These are phyloP conservation scores for Proteles cristata DNA, from an alignment of 2,113 vertebrate species.

Conservation along the genomic window DNA sequence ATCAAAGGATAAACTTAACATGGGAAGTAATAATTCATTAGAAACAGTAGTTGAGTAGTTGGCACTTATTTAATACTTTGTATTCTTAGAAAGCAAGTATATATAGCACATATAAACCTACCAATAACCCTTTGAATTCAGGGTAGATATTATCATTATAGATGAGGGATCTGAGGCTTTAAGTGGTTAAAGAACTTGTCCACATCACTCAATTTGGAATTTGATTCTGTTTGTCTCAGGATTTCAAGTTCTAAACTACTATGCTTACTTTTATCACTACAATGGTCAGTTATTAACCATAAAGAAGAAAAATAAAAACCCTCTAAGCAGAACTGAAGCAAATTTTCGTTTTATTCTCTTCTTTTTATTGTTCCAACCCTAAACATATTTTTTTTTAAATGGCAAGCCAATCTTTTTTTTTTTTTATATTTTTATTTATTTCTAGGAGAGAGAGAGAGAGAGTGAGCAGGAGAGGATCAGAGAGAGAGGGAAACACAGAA, in stretches of 20 bases:
- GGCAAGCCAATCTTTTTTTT: too few species aligned
- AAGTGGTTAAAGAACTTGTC: not conserved
- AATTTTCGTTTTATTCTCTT: not conserved
- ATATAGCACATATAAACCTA: not conserved
- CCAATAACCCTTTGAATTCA: not conserved
- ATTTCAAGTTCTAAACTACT: not conserved
- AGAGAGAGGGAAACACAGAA: too few species aligned
- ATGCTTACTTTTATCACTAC: not conserved
- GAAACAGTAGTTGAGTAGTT: not conserved
- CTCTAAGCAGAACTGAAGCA: not conserved
- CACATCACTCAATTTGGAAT: not conserved
- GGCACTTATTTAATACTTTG: not conserved
- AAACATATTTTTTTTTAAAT: too few species aligned
- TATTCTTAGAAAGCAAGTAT: not conserved
- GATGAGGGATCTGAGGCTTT: not conserved
- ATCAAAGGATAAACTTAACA: not conserved
- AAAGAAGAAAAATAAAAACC: not conserved
- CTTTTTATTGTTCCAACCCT: not conserved
- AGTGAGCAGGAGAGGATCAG: too few species aligned
- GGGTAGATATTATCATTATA: not conserved
- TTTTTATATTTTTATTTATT: too few species aligned
- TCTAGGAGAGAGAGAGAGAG: too few species aligned
- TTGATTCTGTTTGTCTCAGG: not conserved
- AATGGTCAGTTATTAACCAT: not conserved
- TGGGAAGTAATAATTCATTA: not conserved